A percentile compares a stretch with the other conserved stretches of the same genome.
Evolutionary conservation across 2,797 vertebrate genomes (phyloP).

Genomic region (Cheirogaleus major): DNA sequence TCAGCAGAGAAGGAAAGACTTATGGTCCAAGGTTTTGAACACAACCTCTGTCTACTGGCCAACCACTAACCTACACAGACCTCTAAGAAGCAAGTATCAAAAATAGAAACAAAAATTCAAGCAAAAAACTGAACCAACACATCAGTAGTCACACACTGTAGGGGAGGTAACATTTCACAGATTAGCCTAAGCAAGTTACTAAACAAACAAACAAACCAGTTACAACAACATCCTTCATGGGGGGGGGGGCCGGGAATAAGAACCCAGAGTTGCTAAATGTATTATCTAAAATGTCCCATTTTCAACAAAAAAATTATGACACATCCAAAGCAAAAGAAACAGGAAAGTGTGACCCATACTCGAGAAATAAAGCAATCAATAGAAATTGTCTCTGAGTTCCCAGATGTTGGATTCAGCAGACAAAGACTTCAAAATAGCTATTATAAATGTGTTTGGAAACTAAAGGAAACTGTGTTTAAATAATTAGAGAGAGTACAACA

Average conservation of each 20-base stretch:
- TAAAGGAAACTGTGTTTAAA: not conserved
- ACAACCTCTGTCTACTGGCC: not conserved
- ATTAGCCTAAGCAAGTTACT: not conserved
- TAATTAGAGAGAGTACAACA: not conserved
- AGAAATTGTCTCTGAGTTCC: not conserved
- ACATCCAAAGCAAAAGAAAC: not conserved
- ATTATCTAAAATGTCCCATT: not conserved
- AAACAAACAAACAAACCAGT: not conserved
- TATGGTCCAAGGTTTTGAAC: not conserved
- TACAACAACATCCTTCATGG: not conserved
- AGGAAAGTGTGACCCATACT: not conserved
- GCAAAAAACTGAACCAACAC: not conserved
- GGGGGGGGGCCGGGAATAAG: rapidly evolving
- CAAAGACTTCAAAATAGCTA: not conserved
- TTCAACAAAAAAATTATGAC: conserved; percentile 4
- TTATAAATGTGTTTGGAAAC: not conserved
- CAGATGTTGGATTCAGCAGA: not conserved
- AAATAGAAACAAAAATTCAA: not conserved
- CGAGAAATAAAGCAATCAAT: not conserved
- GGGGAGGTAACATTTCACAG: not conserved
- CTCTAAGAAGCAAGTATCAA: not conserved
- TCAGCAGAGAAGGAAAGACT: not conserved
- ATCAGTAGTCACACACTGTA: not conserved
- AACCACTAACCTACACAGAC: not conserved
- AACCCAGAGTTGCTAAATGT: not conserved